These are phyloP conservation scores for Hydrolagus affinis DNA, from an alignment of 2,113 vertebrate genomes.

Conservation along the genomic window DNA sequence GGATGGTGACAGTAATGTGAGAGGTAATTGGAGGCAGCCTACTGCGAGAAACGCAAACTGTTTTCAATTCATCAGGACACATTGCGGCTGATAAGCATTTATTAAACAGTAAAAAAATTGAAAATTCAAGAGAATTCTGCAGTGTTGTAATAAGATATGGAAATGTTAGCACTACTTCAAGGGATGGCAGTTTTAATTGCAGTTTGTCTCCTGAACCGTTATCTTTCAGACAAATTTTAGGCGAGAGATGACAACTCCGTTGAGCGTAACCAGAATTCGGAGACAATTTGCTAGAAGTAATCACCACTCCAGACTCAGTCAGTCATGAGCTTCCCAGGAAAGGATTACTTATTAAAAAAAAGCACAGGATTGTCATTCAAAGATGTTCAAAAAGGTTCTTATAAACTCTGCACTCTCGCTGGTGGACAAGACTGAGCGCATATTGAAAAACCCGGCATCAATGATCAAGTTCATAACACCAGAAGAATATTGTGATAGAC, in stretches of 20 bases:
- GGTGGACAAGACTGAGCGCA: not conserved
- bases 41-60: slow-evolving; percentile 56
- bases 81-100: slow-evolving; percentile 60
- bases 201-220: not conserved
- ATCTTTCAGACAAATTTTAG: slow-evolving; percentile 8
- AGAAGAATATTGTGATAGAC: not conserved
- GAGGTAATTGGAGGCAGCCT: slow-evolving; percentile 62
- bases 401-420: not conserved
- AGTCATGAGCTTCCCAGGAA: not conserved
- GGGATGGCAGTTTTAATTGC: slow-evolving; percentile 42
- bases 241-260: not conserved
- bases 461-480: not conserved
- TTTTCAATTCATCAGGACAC: slow-evolving; percentile 59
- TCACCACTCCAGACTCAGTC: not conserved
- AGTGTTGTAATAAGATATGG: slow-evolving; percentile 61
- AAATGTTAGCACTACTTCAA: slow-evolving; percentile 56
- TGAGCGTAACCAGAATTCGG: not conserved
- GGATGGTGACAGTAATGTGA: slow-evolving; percentile 62
- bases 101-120: slow-evolving; percentile 68
- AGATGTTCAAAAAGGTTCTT: not conserved
- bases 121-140: slow-evolving; percentile 56
- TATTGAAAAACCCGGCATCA: not conserved
- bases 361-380: not conserved
- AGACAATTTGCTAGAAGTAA: not conserved
- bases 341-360: not conserved